phyloP scores from a whole-genome alignment of 2,888 invertebrate genomes.

The Tanytarsus gracilentus region DNA sequence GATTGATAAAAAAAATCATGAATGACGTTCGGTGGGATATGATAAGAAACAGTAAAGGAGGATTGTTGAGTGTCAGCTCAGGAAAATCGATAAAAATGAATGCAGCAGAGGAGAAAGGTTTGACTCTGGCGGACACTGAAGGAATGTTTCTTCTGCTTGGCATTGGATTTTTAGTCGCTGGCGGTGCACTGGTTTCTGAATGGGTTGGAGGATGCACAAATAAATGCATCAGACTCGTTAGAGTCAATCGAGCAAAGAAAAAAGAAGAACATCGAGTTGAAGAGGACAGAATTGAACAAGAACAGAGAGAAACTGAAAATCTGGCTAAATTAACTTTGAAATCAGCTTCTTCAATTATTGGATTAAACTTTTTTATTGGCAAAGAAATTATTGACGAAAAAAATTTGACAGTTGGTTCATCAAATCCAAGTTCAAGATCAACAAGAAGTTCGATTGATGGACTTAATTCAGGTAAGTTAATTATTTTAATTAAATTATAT shows the following conservation, averaged over 20 bases:
- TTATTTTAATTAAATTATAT: too few relatives aligned
- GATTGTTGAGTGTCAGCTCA: slow-evolving; percentile 51
- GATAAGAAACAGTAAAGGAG: slow-evolving; percentile 54
- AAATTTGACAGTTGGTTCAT: background rate
- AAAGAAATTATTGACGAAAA: background rate
- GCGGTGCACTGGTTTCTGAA: slow-evolving; percentile 55
- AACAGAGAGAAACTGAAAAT: background rate
- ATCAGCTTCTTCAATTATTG: slow-evolving; percentile 8
- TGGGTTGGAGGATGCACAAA: slow-evolving; percentile 60
- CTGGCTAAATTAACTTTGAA: background rate
- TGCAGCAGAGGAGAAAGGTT: slow-evolving; percentile 56
- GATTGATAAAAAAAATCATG: slow-evolving; percentile 56
- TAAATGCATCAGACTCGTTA: slow-evolving; percentile 45
- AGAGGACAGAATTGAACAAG: background rate
- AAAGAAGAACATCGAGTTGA: background rate
- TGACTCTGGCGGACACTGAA: slow-evolving; percentile 71
- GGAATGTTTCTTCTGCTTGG: slow-evolving; percentile 71
- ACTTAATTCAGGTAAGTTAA: background rate
- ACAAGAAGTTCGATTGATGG: background rate
- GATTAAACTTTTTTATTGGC: background rate
- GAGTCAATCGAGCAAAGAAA: background rate
- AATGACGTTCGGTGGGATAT: slow-evolving; percentile 65
- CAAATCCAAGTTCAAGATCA: background rate
- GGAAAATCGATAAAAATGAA: slow-evolving; percentile 43
- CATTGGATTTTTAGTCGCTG: slow-evolving; percentile 58